These are phyloP conservation scores for Aradus depressus DNA, from an alignment of 2,888 invertebrate genomes.

Conservation along the genomic window DNA sequence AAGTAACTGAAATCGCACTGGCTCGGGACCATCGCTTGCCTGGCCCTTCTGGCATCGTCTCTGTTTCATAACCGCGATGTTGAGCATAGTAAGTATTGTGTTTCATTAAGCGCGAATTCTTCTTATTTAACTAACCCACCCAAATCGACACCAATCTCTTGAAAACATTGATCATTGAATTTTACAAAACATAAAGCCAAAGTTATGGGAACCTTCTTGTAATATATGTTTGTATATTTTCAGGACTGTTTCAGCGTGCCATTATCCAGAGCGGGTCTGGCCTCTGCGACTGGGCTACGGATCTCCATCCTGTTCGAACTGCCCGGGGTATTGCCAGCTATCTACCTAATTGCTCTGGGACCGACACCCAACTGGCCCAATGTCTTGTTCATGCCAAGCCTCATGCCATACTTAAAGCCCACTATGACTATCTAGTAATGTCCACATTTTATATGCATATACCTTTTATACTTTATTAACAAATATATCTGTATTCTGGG, in stretches of 20 bases:
- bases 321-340: slow-evolving; percentile 37
- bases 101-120: too few relatives aligned
- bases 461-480: too few relatives aligned
- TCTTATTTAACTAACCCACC: too few relatives aligned
- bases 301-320: slow-evolving; percentile 35
- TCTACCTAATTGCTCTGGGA: slow-evolving; percentile 36
- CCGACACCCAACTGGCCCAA: slow-evolving; percentile 35
- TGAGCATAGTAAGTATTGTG: too few relatives aligned
- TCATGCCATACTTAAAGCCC: slow-evolving; percentile 37
- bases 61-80: too few relatives aligned
- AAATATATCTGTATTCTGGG: too few relatives aligned
- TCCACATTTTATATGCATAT: slow-evolving; percentile 1
- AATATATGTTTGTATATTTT: slow-evolving; percentile 22
- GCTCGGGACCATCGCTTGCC: too few relatives aligned
- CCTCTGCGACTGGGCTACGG: slow-evolving; percentile 41
- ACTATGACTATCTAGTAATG: slow-evolving; percentile 30
- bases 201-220: neutral
- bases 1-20: too few relatives aligned
- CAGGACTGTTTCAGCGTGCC: slow-evolving; percentile 40
- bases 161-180: too few relatives aligned
- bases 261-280: slow-evolving; percentile 45
- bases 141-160: too few relatives aligned
- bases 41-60: too few relatives aligned
- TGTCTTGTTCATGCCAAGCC: slow-evolving; percentile 37
- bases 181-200: neutral